phyloP scores from a whole-genome alignment of 1,140 invertebrate genomes.

The Temnothorax longispinosus region DNA sequence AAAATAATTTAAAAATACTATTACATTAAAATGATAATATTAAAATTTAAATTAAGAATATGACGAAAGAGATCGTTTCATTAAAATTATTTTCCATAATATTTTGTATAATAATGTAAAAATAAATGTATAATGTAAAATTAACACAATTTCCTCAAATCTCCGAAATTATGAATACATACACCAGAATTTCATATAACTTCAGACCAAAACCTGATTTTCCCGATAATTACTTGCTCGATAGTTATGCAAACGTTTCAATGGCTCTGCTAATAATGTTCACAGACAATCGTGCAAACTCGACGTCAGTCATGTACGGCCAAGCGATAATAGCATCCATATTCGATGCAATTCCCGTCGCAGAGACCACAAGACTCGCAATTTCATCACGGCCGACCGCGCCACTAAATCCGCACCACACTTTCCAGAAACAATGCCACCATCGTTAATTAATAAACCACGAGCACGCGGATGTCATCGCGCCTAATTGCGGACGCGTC shows the following conservation, averaged over 20 bases:
- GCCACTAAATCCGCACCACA: neutral
- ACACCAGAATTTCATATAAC: neutral
- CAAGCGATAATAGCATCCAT: neutral
- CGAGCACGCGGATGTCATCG: constrained; percentile 18
- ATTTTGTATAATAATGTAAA: neutral
- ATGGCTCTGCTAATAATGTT: neutral
- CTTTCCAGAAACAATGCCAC: constrained; percentile 15
- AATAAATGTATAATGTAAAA: neutral
- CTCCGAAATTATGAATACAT: neutral
- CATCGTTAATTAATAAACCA: constrained; percentile 51
- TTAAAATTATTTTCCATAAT: neutral
- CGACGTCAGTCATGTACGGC: neutral
- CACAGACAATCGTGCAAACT: neutral
- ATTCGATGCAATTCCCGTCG: constrained; percentile 5
- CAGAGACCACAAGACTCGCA: neutral
- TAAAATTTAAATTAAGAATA: neutral
- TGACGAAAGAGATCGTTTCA: neutral
- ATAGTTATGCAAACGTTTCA: constrained; percentile 5
- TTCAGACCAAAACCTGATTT: neutral
- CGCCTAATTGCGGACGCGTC: constrained; percentile 27
- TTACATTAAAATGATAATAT: neutral
- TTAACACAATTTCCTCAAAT: neutral
- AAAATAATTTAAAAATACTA: constrained; percentile 1
- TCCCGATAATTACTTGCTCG: neutral
- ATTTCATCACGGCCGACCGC: constrained; percentile 5